Conservation (phyloP, 2,113 vertebrate genomes). For the Siniperca knerii region DNA sequence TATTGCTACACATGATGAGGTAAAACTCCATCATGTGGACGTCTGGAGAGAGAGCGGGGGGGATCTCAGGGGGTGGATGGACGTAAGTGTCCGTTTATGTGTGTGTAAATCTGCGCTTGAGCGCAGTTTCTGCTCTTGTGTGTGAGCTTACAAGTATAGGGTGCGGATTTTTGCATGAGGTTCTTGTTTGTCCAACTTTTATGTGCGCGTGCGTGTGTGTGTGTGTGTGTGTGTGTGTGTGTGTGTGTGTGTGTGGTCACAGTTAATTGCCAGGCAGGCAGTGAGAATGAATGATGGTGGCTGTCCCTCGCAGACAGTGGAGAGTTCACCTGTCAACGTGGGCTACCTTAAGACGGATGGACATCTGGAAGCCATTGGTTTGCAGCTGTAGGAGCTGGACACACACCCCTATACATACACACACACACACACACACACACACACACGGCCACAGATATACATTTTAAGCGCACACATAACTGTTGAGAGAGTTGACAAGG, state of each 20-base stretch:
- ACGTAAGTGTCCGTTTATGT: conserved; percentile 19
- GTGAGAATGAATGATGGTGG: conserved; percentile 69
- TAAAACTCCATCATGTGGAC: conserved; percentile 51
- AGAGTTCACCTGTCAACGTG: conserved; percentile 80
- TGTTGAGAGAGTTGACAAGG: conserved; percentile 69
- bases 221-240: conserved; percentile 33
- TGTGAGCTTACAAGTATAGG: conserved; percentile 3
- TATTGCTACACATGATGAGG: conserved; percentile 53
- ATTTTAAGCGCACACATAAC: conserved; percentile 69
- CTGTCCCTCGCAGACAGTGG: conserved; percentile 72
- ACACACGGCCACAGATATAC: conserved; percentile 44
- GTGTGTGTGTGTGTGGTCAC: conserved; percentile 64
- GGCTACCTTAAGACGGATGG: conserved; percentile 80
- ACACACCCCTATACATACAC: conserved; percentile 18
- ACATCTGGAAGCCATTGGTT: conserved; percentile 80
- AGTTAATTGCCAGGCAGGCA: conserved; percentile 54
- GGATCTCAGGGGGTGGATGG: background rate
- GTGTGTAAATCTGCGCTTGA: conserved; percentile 26
- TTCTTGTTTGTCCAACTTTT: conserved; percentile 45
- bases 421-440: conserved; percentile 35
- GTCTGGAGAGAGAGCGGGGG: background rate
- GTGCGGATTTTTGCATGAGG: conserved; percentile 40
- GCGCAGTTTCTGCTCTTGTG: background rate
- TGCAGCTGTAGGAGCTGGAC: conserved; percentile 65
- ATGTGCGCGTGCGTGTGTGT: conserved; percentile 53